Evolutionary conservation across 2,797 vertebrate genomes (phyloP), one percentile per base, ranked within the genome.

Genomic region (Echiichthys vipera): DNA sequence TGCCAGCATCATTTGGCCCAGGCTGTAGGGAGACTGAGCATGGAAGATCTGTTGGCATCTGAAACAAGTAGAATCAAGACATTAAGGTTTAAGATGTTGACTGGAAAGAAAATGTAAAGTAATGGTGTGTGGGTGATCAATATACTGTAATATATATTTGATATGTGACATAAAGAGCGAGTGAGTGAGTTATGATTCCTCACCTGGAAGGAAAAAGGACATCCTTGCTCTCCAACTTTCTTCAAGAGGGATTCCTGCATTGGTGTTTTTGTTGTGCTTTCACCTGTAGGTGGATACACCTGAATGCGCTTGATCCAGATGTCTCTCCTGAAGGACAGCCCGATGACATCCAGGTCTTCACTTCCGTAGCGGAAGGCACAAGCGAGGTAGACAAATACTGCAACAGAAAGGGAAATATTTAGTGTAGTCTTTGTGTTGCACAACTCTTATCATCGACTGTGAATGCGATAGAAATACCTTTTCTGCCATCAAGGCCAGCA

Each of bases 301-400:
- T 98, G 96, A 27, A 95, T 55, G 5, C 89, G 92, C 51, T 93
- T 65, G 7, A 95, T 87, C 18, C 96, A 97, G 80, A 99, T 92
- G 84, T 98, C 96, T 93, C 96, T 97, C 73, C 94, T 92, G 91
- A 96, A 98, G 66, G 94, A 96, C 85, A 98, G 54, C 1, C 96
- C 96, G 0, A 97, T 96, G 12, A 98, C 95, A 0, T 97, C 96
- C 80, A 98, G 86, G 85, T 98, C 96, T 0, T 98, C 96, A 2
- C 94, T 94, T 70, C 97, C 96, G 7, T 98, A 98, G 78, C 94
- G 95, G 80, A 99, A 99, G 2, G 95, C 96, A 63, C 96, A 98
- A 1, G 95, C 95, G 68, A 98, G 88, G 0, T 92, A 95, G 81
- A 96, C 94, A 0, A 91, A 98, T 32, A 97, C 97, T 98, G 85